Evolutionary conservation across 2,888 invertebrate genomes (phyloP).

Genomic region (Endotricha flammealis): DNA sequence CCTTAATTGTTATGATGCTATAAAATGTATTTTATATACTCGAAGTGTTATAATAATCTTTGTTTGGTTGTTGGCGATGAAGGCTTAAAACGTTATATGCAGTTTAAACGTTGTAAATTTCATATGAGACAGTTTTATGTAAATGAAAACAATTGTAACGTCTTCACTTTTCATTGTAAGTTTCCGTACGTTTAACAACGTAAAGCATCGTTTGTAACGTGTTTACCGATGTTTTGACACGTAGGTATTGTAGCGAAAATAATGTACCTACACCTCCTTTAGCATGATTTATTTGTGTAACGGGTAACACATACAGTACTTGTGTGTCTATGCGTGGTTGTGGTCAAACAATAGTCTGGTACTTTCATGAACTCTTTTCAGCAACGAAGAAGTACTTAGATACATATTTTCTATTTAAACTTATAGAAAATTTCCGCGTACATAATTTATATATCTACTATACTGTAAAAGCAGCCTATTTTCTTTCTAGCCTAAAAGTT

Average conservation of each 20-base stretch:
- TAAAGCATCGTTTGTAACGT: conserved; percentile 6
- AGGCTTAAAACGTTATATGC: conserved; percentile 21
- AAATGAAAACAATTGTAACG: conserved; percentile 23
- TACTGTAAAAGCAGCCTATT: too few relatives aligned
- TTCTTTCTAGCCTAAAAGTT: too few relatives aligned
- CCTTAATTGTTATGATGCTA: conserved; percentile 64
- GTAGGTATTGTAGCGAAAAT: not conserved
- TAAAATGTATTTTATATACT: conserved; percentile 58
- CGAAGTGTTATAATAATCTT: conserved; percentile 46
- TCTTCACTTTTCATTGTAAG: conserved; percentile 7
- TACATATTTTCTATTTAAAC: too few relatives aligned
- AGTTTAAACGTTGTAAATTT: conserved; percentile 20
- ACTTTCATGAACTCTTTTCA: too few relatives aligned
- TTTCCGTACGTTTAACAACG: conserved; percentile 1
- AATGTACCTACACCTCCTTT: too few relatives aligned
- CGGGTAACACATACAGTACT: too few relatives aligned
- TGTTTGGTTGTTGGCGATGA: conserved; percentile 31
- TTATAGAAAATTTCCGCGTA: too few relatives aligned
- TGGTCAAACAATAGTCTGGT: too few relatives aligned
- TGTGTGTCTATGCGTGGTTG: too few relatives aligned
- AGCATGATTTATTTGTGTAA: too few relatives aligned
- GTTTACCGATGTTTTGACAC: not conserved
- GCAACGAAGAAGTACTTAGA: too few relatives aligned
- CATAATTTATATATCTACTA: too few relatives aligned
- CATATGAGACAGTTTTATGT: conserved; percentile 32